Evolutionary conservation across 1,140 invertebrate genomes (phyloP).

Genomic region (Dinoponera quadriceps): DNA sequence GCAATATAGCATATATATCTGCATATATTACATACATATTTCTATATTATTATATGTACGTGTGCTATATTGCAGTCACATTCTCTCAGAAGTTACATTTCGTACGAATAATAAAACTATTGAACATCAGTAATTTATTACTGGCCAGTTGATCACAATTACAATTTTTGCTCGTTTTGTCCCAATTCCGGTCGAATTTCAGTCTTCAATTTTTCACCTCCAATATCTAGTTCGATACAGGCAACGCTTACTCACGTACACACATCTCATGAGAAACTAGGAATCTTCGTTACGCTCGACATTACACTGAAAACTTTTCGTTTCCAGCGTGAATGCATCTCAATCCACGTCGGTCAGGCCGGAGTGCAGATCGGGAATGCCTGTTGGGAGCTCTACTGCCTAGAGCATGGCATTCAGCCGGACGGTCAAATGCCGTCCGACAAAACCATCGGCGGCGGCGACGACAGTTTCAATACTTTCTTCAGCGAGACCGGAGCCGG

Average conservation of each 20-base stretch:
- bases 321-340: slow-evolving; percentile 83
- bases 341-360: slow-evolving; percentile 93
- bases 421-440: slow-evolving; percentile 87
- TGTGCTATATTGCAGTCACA: too few species aligned
- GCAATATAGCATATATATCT: too few species aligned
- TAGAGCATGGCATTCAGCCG: slow-evolving; percentile 68
- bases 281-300: not conserved
- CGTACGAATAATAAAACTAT: too few species aligned
- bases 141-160: too few species aligned
- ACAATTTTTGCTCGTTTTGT: not conserved
- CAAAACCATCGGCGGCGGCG: slow-evolving; percentile 77
- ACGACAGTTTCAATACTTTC: slow-evolving; percentile 88
- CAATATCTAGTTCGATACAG: not conserved
- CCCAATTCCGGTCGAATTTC: not conserved
- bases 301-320: slow-evolving; percentile 83
- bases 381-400: slow-evolving; percentile 73
- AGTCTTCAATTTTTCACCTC: not conserved
- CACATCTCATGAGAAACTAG: not conserved
- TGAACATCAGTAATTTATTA: too few species aligned
- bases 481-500: slow-evolving; percentile 69
- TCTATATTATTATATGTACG: too few species aligned
- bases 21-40: too few species aligned
- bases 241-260: too few species aligned
- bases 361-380: slow-evolving; percentile 95
- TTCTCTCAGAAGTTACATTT: too few species aligned